Evolutionary conservation across 1,140 invertebrate genomes (phyloP), one percentile per base, ranked within the genome.

Genomic region (Diorhabda elongata): DNA sequence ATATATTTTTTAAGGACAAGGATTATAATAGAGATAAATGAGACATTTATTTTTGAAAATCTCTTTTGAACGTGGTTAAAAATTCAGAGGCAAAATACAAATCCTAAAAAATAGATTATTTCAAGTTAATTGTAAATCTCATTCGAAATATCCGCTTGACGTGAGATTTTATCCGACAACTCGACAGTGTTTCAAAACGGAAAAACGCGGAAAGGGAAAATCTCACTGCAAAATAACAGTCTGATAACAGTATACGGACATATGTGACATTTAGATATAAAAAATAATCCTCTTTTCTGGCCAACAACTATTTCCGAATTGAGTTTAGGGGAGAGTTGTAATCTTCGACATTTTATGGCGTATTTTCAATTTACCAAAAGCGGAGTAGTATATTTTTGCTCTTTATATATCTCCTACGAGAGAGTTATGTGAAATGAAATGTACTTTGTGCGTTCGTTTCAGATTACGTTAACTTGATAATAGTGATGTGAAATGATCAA

Each of bases 261-360:
- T 76, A 76, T 74, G 74, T 62, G 68, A 63, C 73, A 68, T 76
- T 76, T 74, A 73, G 73, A 76, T 74, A 76, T 68, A 76, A 73
- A 74, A 76, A 74, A 74, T 76, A 76, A 76, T 74, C 74, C 73
- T 68, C 73, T 76, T 76, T 74, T 69, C 73, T 76, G 74, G 73
- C 74, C 74, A 74, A 74, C 73, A 76, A 57, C 60, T 45, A 64
- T 66, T 61, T 59, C 67, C 61, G 64, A 56, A 56, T 65, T 62
- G 8, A 11, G 56, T 58, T 7, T 61, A 59, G 65, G 71, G 52
- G 64, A 44, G 41, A 58, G 8, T 65, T 70, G 68, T 73, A 73
- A 73, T 73, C 71, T 70, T 60, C 47, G 64, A 60, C 69, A 52
- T 73, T 72, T 72, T 42, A 65, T 42, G 64, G 64, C n/a, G 47